Evolutionary conservation across 2,113 vertebrate genomes (phyloP), one percentile per base, ranked within the genome.

Genomic region (Maccullochella peelii): DNA sequence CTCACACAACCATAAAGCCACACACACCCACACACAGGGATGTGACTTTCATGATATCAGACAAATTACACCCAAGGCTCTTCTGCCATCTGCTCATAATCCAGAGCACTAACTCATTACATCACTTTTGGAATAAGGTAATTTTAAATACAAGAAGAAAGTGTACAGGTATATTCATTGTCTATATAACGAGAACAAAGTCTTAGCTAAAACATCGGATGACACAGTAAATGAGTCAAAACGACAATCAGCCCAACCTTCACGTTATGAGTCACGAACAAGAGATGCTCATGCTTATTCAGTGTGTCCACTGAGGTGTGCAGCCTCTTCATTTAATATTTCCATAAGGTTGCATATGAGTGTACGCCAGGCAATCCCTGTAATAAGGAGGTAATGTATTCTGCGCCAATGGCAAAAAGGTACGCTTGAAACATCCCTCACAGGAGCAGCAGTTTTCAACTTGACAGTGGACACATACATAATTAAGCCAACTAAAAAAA

Each of bases 401-500:
- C 93, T 84, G 77, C 55, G 84, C 91, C 93, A 92, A 74, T 91
- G 92, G 90, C 88, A 87, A 90, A 91, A 92, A 90, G 88, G 88
- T 91, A 93, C 68, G 91, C 89, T 86, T 80, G 88, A 87, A 92
- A 88, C 91, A 89, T 88, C 81, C 86, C 88, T 93, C 89, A 93
- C 79, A 61, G 86, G 76, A 94, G 89, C 86, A 82, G 88, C 83
- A 76, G 88, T 77, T 85, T 89, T 49, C 85, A 78, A 88, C 86
- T 76, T 92, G 91, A 94, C 94, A 94, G 92, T 94, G 94, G 93
- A 93, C 91, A 93, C 94, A 92, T 93, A 89, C 88, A 93, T 94
- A 94, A 94, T 94, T 92, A 92, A 92, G 86, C 79, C 85, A 89
- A 89, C 66, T 75, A 86, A 91, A 91, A 88, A 80, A 86, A 89